Base-by-base conservation (phyloP, 30 jellyfish, hydroid and myxozoan species). In the Turritopsis rubra region DNA sequence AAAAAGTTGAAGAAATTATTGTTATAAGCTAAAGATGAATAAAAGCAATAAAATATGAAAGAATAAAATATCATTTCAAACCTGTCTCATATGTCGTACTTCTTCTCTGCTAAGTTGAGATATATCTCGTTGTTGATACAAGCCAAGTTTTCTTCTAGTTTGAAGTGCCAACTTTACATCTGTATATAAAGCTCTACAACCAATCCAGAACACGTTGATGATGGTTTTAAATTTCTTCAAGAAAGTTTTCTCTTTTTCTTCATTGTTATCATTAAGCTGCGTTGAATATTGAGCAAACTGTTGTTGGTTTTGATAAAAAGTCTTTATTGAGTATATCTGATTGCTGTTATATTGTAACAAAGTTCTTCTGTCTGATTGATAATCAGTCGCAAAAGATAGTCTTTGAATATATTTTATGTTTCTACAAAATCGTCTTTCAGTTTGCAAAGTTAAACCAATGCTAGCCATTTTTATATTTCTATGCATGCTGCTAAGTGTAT, bases 81-180 rank as follows among this genome's bases (percentile, higher is more conserved):
- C 97, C 94, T 90, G 95, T 85, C 90, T 83, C 93, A 90, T 83
- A 26, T 90, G 97, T 23, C 90, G 71, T 28, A 90, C 87, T 65
- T 90, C 97, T 75, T 86, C 95, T 53, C 97, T 66, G 27, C 94
- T 84, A 21, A 90, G 29, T 1, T 72, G 72, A 22, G 93, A 78
- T 65, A 85, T 66, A 83, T 83, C 60, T 22, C 65, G 54, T 52
- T 83, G 96, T 70, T 90, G 87, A 79, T 86, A 87, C 66, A 90
- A 53, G 18, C 85, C 94, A 25, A 90, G 81, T 68, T 90, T 90
- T 68, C 86, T 73, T 26, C 88, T 79, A n/a, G 92, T 90, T 71
- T 90, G 86, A 86, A 80, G 86, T 54, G 97, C 97, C 71, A 85
- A 66, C 78, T 90, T 82, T 17, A 90, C 97, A 83, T 90, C 97